Base-by-base conservation (phyloP, 1,140 invertebrate genomes). In the Drosophila teissieri region DNA sequence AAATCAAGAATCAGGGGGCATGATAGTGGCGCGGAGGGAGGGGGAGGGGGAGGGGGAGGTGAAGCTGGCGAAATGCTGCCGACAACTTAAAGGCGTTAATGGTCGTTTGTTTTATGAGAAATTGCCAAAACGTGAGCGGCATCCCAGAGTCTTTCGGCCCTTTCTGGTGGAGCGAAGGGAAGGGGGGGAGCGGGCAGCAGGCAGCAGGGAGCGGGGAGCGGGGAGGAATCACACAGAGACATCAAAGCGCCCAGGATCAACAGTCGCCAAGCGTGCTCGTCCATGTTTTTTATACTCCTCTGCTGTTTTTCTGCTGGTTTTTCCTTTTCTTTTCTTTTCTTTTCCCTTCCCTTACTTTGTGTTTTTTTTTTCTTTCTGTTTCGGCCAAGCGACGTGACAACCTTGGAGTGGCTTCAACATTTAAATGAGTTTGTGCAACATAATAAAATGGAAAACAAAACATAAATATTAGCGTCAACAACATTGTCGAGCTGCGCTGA, bases 31-130 rank as follows among this genome's bases (percentile, higher is more conserved):
- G 10, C 44, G 15, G 22, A 3, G 10, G 14, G 22, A 14, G 19
- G 19, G 27, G 44, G 4, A 5, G 27, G 7, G 10, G 14, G 22
- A 14, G 19, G 19, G 27, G 44, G 4, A 5, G 27, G 7, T 19
- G 14, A 51, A 17, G 49, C 19, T 52, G 57, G 31, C 40, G 40
- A 53, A 63, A 74, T 68, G 80, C 79, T 73, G 83, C 83, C 84
- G 83, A 88, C 83, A 88, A 88, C 83, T 88, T 88, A 88, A 88
- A 88, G 84, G 84, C 84, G 84, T 88, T 91, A 91, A 91, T 91
- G 90, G 90, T 85, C 90, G 90, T 91, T 91, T 91, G 90, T 91
- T 91, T 91, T 91, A 91, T 91, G 90, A 91, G 90, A 91, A 91
- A 91, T 91, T 91, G 90, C 90, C 80, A 80, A 90, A 90, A 91